Percentiles rank a stretch among this genome's conserved stretches.
Conservation (phyloP, 2,113 vertebrate genomes). For the Lampris incognitus region DNA sequence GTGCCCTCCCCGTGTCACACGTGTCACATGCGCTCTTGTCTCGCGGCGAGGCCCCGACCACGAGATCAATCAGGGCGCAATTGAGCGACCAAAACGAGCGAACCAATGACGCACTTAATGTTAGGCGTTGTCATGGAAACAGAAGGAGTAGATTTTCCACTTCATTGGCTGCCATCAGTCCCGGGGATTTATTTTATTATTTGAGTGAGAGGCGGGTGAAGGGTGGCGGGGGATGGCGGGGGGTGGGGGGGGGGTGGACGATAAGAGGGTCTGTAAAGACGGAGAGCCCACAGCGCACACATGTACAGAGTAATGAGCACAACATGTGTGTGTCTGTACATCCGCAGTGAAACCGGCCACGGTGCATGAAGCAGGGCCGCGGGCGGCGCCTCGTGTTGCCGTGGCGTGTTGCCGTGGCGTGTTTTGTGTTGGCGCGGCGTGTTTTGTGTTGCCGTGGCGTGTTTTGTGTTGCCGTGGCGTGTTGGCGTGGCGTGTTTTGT, state of each 20-base stretch:
- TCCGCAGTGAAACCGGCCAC: slow-evolving; percentile 21
- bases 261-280: slow-evolving; percentile 3
- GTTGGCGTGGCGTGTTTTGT: too few relatives aligned
- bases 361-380: slow-evolving; percentile 46
- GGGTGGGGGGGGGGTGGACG: background rate
- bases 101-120: slow-evolving; percentile 60
- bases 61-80: slow-evolving; percentile 65
- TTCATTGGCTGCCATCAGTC: slow-evolving; percentile 50
- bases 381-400: slow-evolving; percentile 30
- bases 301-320: slow-evolving; percentile 16
- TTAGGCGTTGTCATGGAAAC: slow-evolving; percentile 77
- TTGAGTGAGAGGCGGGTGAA: slow-evolving; percentile 48
- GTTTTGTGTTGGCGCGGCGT: slow-evolving; percentile 45
- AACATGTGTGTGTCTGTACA: slow-evolving; percentile 29
- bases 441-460: slow-evolving; percentile 45
- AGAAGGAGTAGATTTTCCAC: slow-evolving; percentile 61
- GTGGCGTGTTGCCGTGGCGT: slow-evolving; percentile 52
- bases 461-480: too few relatives aligned
- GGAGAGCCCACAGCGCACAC: slow-evolving; percentile 13
- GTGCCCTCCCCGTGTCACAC: slow-evolving; percentile 51
- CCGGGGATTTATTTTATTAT: slow-evolving; percentile 47
- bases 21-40: slow-evolving; percentile 64
- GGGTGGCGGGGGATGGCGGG: slow-evolving; percentile 13
- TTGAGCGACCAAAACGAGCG: slow-evolving; percentile 41
- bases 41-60: slow-evolving; percentile 55